Conservation (phyloP, 2,888 invertebrate species). For the Parelbella ahira region DNA sequence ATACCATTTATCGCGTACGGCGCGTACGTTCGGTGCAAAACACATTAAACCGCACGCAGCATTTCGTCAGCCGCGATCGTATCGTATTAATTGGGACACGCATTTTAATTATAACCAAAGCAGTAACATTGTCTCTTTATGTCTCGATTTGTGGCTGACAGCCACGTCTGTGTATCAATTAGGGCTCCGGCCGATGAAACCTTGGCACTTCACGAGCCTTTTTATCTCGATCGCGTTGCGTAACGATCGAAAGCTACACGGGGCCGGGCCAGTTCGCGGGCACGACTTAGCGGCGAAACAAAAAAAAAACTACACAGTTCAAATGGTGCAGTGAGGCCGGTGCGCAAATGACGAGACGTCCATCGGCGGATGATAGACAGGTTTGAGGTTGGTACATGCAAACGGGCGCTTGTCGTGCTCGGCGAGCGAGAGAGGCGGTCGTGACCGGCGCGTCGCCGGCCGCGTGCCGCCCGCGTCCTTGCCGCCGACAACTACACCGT, state of each 20-base stretch:
- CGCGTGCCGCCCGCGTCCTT: slow-evolving; percentile 64
- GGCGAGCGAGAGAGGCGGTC: slow-evolving; percentile 46
- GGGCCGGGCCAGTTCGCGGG: not conserved
- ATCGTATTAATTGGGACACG: slow-evolving; percentile 61
- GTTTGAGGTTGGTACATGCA: slow-evolving; percentile 15
- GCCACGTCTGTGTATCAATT: slow-evolving; percentile 29
- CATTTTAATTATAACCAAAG: slow-evolving; percentile 52
- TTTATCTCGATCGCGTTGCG: slow-evolving; percentile 28
- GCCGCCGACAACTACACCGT: slow-evolving; percentile 31
- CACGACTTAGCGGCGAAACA: slow-evolving; percentile 3
- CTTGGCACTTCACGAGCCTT: slow-evolving; percentile 30
- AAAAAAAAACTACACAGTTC: slow-evolving; percentile 5
- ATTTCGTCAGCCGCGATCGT: slow-evolving; percentile 54
- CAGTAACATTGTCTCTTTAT: slow-evolving; percentile 24
- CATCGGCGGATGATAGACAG: slow-evolving; percentile 17
- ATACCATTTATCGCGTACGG: slow-evolving; percentile 50
- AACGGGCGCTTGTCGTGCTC: slow-evolving; percentile 43
- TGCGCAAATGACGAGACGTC: slow-evolving; percentile 10
- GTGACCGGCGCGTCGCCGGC: slow-evolving; percentile 54
- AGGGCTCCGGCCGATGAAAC: slow-evolving; percentile 30
- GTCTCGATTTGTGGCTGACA: slow-evolving; percentile 1
- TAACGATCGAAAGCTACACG: slow-evolving; percentile 25
- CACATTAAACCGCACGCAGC: slow-evolving; percentile 31
- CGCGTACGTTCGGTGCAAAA: slow-evolving; percentile 33
- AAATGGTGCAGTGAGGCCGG: slow-evolving; percentile 2